These are phyloP conservation scores for Agraylea sexmaculata DNA, from an alignment of 1,140 invertebrate genomes.

Conservation along the genomic window DNA sequence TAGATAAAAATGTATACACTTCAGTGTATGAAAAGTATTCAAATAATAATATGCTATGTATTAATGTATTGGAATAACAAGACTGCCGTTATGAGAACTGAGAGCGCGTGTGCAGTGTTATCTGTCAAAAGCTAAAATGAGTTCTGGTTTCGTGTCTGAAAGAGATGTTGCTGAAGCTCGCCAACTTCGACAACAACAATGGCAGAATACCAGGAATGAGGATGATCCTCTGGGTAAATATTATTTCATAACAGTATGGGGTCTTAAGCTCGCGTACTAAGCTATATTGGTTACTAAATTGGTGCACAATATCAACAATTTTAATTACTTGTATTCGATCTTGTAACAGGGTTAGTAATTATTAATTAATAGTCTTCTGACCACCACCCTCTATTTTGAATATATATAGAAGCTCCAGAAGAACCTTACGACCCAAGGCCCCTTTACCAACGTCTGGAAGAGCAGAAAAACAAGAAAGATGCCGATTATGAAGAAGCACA, in stretches of 20 bases:
- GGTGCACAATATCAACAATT: too few species aligned
- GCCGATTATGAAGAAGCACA: conserved; percentile 90
- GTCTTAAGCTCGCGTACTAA: too few species aligned
- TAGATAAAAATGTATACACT: too few species aligned
- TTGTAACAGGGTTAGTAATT: too few species aligned
- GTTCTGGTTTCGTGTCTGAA: conserved; percentile 82
- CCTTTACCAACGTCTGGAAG: conserved; percentile 79
- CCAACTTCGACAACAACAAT: conserved; percentile 77
- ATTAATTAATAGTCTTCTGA: too few species aligned
- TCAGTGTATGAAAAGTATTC: too few species aligned
- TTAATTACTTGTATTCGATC: too few species aligned
- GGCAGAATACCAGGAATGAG: conserved; percentile 81
- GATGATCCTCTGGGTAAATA: conserved; percentile 72
- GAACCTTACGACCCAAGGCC: conserved; percentile 71
- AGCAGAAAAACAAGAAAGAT: conserved; percentile 82
- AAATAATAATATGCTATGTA: too few species aligned
- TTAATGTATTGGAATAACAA: too few species aligned
- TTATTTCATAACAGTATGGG: conserved; percentile 21
- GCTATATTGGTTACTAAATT: too few species aligned
- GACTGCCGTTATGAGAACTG: too few species aligned
- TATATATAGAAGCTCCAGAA: conserved; percentile 68
- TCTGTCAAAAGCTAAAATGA: conserved; percentile 42
- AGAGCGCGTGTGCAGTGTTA: background rate
- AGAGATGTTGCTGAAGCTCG: conserved; percentile 69
- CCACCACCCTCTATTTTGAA: too few species aligned